Evolutionary conservation across 1,140 invertebrate species (phyloP).

Genomic region (Trichonephila inaurata): DNA sequence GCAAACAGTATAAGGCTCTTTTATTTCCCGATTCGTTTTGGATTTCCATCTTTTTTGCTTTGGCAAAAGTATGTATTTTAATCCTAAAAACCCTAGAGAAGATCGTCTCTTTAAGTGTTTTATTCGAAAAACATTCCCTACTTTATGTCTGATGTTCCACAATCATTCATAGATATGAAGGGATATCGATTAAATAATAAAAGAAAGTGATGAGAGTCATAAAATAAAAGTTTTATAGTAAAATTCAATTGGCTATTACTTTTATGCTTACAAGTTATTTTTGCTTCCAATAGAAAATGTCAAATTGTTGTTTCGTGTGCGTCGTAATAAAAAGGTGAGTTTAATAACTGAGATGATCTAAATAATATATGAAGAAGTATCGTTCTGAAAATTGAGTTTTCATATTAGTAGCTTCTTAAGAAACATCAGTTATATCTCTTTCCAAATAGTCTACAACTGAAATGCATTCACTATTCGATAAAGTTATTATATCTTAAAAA

Average conservation of each 20-base stretch:
- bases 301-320: background rate
- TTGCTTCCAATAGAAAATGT: background rate
- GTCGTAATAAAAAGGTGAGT: background rate
- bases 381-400: no score
- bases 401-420: no score
- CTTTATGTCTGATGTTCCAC: background rate
- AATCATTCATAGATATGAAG: background rate
- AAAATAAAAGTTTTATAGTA: slow-evolving; percentile 8
- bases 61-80: background rate
- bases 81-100: slow-evolving; percentile 5
- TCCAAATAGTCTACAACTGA: no score
- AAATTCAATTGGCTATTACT: background rate
- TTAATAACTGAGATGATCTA: background rate
- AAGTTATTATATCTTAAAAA: no score
- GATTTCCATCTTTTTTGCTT: background rate
- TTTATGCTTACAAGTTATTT: background rate
- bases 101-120: background rate
- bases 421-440: no score
- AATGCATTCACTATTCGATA: no score
- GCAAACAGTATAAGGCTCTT: slow-evolving; percentile 1
- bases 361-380: no score
- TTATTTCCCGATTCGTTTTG: background rate
- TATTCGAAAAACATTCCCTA: background rate
- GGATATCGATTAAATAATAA: background rate
- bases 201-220: background rate